phyloP scores from a whole-genome alignment of 2,797 vertebrate species.

The Natrix natrix region DNA sequence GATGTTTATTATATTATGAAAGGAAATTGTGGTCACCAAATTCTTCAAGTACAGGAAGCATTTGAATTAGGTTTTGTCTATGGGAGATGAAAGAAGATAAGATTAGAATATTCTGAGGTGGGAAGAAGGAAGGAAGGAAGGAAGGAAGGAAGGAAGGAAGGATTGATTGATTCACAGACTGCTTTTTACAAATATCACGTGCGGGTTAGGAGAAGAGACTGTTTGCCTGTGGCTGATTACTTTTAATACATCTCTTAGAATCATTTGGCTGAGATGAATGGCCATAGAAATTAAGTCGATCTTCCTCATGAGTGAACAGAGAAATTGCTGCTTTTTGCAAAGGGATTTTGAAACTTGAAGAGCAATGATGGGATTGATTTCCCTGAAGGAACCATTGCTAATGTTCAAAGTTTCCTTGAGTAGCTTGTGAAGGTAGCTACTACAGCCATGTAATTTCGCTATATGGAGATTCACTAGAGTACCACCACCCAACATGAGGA shows the following conservation, averaged over 20 bases:
- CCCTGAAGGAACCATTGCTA: background rate
- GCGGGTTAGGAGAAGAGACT: background rate
- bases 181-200: background rate
- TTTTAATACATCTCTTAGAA: background rate
- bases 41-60: constrained; percentile 11
- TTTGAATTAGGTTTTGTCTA: background rate
- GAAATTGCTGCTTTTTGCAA: background rate
- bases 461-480: background rate
- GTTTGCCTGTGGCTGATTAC: background rate
- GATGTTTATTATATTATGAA: background rate
- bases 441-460: background rate
- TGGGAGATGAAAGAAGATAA: background rate
- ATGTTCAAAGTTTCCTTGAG: background rate
- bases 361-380: background rate
- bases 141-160: background rate
- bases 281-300: background rate
- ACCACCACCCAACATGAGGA: background rate
- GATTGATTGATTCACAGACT: background rate
- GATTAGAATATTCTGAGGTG: background rate
- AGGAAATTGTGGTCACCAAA: background rate
- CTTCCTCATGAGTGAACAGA: background rate
- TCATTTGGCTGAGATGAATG: background rate
- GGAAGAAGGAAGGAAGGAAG: background rate
- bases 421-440: background rate
- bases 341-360: background rate